These are phyloP conservation scores for Pachyrhynchus sulphureomaculatus DNA, from an alignment of 1,140 invertebrate genomes.

Conservation along the genomic window DNA sequence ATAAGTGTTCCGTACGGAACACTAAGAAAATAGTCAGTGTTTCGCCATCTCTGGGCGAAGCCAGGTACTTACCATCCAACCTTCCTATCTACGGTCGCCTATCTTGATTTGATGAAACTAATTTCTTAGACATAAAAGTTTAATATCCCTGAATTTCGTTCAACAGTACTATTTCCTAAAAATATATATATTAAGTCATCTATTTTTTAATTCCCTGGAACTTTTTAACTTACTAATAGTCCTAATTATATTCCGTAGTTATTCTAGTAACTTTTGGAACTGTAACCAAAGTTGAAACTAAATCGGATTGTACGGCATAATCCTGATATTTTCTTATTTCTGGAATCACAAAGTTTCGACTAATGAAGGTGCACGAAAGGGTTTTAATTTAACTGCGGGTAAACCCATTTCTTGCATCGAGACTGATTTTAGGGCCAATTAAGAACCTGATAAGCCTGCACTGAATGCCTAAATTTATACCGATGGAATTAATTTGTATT, in stretches of 20 bases:
- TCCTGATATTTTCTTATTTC: slow-evolving; percentile 13
- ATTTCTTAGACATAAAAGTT: too few relatives aligned
- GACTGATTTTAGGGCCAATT: slow-evolving; percentile 7
- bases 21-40: too few relatives aligned
- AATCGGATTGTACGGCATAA: slow-evolving; percentile 5
- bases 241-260: background rate
- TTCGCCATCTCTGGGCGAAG: too few relatives aligned
- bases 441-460: background rate
- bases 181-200: too few relatives aligned
- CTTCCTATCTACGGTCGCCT: too few relatives aligned
- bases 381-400: slow-evolving; percentile 2
- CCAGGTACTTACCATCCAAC: too few relatives aligned
- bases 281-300: background rate
- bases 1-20: too few relatives aligned
- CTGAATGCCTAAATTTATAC: background rate
- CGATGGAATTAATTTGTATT: background rate
- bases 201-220: too few relatives aligned
- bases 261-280: background rate
- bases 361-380: slow-evolving; percentile 7
- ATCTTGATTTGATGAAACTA: too few relatives aligned
- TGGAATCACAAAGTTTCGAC: background rate
- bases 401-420: slow-evolving; percentile 8
- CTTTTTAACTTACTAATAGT: too few relatives aligned
- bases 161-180: too few relatives aligned
- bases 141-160: too few relatives aligned